A percentile compares a stretch with the other conserved stretches of the same genome.
These are phyloP conservation scores for Tanypteryx hageni DNA, from an alignment of 2,888 invertebrate species.

Conservation along the genomic window DNA sequence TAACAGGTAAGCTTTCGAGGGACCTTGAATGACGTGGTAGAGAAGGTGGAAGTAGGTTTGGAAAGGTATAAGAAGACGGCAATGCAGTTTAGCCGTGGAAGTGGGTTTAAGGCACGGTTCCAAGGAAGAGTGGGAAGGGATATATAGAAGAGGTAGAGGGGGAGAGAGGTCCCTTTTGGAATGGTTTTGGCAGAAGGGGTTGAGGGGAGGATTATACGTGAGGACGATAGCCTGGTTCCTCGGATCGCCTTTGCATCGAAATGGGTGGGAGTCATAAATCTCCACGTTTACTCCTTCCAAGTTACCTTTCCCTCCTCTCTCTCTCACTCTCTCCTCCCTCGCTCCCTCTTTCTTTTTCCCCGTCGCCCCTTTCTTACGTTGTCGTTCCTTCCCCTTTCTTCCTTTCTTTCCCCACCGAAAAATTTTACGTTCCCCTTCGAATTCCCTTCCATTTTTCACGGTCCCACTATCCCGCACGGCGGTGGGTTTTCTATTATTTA, in stretches of 20 bases:
- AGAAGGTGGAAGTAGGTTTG: background rate
- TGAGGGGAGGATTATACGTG: background rate
- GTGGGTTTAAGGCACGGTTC: slow-evolving; percentile 24
- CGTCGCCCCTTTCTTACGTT: background rate
- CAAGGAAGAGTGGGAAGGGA: too few relatives aligned
- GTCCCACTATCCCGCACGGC: background rate
- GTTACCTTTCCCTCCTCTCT: background rate
- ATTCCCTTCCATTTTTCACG: background rate
- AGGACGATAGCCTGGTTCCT: background rate
- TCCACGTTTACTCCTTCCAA: background rate
- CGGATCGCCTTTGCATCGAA: slow-evolving; percentile 27
- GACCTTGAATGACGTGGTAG: background rate
- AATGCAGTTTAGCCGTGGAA: background rate
- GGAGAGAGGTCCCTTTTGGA: background rate
- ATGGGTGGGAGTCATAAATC: slow-evolving; percentile 14
- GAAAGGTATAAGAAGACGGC: background rate
- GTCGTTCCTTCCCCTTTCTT: background rate
- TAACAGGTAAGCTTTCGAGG: background rate
- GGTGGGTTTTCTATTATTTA: slow-evolving; percentile 31
- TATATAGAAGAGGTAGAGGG: background rate
- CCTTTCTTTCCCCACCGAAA: background rate
- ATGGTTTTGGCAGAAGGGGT: background rate
- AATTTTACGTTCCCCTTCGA: too few relatives aligned
- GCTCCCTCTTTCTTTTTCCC: background rate
- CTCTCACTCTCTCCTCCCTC: background rate